Evolutionary conservation across 2,113 vertebrate species (phyloP).

Genomic region (Hystrix brachyura): DNA sequence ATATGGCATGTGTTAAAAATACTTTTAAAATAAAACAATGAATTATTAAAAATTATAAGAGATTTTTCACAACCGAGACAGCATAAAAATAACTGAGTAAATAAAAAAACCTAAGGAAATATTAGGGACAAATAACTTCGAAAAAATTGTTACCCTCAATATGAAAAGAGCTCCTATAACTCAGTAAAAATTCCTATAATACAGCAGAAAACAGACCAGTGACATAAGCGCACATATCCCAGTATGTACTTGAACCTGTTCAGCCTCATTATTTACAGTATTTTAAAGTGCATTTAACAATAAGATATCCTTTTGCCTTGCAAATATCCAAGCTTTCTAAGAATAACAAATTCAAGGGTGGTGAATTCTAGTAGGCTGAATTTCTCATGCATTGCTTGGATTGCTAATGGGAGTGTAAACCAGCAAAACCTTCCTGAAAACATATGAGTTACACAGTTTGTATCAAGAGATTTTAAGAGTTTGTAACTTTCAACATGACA

Average conservation of each 20-base stretch:
- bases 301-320: not conserved
- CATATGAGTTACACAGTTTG: not conserved
- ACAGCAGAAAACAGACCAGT: not conserved
- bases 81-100: not conserved
- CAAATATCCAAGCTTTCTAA: slow-evolving; percentile 9
- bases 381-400: not conserved
- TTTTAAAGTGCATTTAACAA: not conserved
- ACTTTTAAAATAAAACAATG: not conserved
- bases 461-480: not conserved
- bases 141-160: not conserved
- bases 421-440: not conserved
- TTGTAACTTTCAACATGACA: not conserved
- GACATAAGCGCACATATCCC: not conserved
- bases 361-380: not conserved
- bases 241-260: not conserved
- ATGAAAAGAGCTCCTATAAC: not conserved
- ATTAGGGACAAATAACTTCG: not conserved
- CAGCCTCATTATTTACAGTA: not conserved
- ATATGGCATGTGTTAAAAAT: not conserved
- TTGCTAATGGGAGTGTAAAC: too few relatives aligned
- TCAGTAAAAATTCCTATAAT: not conserved
- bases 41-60: not conserved
- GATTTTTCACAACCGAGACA: not conserved
- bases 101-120: not conserved
- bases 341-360: not conserved